Percentiles rank a stretch among this genome's conserved stretches.
These are phyloP conservation scores for Echiichthys vipera DNA, from an alignment of 2,797 vertebrate genomes.

Conservation along the genomic window DNA sequence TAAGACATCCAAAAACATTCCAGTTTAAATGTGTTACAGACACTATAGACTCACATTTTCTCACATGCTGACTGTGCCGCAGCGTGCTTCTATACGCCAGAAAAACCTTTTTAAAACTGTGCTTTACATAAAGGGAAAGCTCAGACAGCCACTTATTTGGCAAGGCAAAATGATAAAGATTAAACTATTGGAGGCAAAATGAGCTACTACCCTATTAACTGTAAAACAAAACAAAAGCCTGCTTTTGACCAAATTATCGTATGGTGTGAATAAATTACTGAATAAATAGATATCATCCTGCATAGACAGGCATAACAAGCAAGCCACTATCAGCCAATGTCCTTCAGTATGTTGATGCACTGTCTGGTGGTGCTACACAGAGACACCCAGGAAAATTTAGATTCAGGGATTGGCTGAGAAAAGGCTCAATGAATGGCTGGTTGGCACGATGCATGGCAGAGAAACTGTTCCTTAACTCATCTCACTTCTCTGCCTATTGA, in stretches of 20 bases:
- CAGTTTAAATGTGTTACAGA: background rate
- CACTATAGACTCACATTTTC: slow-evolving; percentile 10
- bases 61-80: background rate
- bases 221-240: background rate
- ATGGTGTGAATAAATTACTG: background rate
- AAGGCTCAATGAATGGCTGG: slow-evolving; percentile 17
- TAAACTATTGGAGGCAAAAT: background rate
- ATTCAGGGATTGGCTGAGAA: slow-evolving; percentile 20
- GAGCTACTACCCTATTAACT: background rate
- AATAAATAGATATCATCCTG: background rate
- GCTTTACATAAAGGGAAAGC: background rate
- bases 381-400: slow-evolving; percentile 4
- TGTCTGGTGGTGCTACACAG: background rate
- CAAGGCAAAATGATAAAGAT: background rate
- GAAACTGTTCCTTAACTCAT: slow-evolving; percentile 24
- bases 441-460: slow-evolving; percentile 19
- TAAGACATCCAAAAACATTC: background rate
- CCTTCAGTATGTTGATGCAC: background rate
- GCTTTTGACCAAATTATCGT: background rate
- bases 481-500: slow-evolving; percentile 31
- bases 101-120: slow-evolving; percentile 2
- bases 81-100: background rate
- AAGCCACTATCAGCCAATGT: background rate
- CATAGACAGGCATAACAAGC: background rate
- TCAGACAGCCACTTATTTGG: background rate